These are phyloP conservation scores for Myiozetetes cayanensis DNA, from an alignment of 2,113 vertebrate genomes.

Conservation along the genomic window DNA sequence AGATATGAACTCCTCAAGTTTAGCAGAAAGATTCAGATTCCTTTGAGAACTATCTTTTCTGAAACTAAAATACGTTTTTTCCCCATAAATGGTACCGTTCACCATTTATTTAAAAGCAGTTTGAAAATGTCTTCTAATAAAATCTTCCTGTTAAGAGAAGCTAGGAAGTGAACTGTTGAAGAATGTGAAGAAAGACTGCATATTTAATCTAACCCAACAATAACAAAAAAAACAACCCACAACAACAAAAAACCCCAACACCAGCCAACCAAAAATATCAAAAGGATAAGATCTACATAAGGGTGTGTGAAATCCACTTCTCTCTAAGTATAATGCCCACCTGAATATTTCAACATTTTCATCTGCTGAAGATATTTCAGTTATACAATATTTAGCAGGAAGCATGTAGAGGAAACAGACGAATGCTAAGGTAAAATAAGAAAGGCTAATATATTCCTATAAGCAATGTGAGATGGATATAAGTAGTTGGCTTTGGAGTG, in stretches of 20 bases:
- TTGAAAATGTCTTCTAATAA: not conserved
- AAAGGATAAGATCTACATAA: not conserved
- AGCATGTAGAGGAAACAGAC: not conserved
- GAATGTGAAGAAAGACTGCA: not conserved
- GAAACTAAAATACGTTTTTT: not conserved
- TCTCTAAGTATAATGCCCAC: not conserved
- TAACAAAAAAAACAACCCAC: no score
- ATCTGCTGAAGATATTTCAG: not conserved
- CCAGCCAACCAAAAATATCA: not conserved
- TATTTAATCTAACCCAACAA: not conserved
- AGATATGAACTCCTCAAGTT: not conserved
- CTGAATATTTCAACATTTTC: not conserved
- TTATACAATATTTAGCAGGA: not conserved
- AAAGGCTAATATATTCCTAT: slow-evolving; percentile 14
- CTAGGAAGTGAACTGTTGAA: not conserved
- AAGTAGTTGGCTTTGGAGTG: not conserved
- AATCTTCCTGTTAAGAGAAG: not conserved
- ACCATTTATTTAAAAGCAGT: not conserved
- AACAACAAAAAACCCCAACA: not conserved
- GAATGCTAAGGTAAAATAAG: not conserved
- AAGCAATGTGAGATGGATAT: not conserved
- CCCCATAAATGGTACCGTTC: not conserved
- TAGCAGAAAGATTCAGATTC: not conserved
- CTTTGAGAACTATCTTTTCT: not conserved
- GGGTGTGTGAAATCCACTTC: not conserved